phyloP scores from a whole-genome alignment of 1,140 invertebrate species.

The Aplysia californica region DNA sequence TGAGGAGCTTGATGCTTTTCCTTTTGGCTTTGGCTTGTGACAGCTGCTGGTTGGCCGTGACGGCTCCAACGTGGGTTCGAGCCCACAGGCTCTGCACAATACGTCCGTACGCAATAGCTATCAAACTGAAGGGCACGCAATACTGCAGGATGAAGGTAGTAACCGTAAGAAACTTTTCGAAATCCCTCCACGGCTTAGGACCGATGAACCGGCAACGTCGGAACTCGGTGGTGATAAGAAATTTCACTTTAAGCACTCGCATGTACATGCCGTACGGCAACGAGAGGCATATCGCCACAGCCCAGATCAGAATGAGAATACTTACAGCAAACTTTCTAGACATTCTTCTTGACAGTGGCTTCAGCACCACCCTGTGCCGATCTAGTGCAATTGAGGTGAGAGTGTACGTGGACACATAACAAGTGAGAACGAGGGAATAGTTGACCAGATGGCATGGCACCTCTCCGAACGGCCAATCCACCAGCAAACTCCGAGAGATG shows the following conservation, averaged over 20 bases:
- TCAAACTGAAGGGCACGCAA: constrained; percentile 69
- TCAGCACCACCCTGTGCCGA: constrained; percentile 69
- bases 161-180: constrained; percentile 66
- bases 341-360: constrained; percentile 68
- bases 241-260: constrained; percentile 35
- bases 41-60: constrained; percentile 55
- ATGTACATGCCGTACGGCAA: constrained; percentile 71
- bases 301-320: constrained; percentile 69
- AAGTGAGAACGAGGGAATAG: constrained; percentile 69
- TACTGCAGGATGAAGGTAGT: constrained; percentile 70
- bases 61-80: constrained; percentile 54
- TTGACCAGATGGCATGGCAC: constrained; percentile 70
- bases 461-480: constrained; percentile 69
- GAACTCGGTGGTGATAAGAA: constrained; percentile 12
- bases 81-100: constrained; percentile 60
- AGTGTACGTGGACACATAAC: constrained; percentile 72
- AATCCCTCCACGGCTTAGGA: constrained; percentile 46
- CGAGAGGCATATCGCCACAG: constrained; percentile 66
- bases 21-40: constrained; percentile 58
- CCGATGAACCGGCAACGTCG: constrained; percentile 65
- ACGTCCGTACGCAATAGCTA: constrained; percentile 65
- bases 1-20: constrained; percentile 68
- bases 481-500: constrained; percentile 55
- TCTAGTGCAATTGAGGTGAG: constrained; percentile 72
- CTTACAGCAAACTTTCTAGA: constrained; percentile 58